phyloP scores from a whole-genome alignment of 1,140 invertebrate genomes.

The Euura saliciscinereae region DNA sequence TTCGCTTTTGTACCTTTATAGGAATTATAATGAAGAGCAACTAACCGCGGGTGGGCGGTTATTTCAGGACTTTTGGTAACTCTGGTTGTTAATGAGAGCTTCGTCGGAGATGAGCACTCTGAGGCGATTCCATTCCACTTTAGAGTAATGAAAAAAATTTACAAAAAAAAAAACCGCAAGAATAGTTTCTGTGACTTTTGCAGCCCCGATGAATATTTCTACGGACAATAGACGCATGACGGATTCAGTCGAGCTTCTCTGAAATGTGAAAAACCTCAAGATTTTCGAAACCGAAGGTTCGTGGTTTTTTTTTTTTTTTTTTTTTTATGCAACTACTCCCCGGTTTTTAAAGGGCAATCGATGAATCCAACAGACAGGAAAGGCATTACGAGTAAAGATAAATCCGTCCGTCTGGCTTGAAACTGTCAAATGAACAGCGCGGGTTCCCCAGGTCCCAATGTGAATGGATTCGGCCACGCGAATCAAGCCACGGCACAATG shows the following conservation, averaged over 20 bases:
- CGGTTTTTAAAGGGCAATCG: not conserved
- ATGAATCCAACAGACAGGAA: not conserved
- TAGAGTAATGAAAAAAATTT: not conserved
- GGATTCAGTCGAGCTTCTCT: too few relatives aligned
- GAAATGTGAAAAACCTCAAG: too few relatives aligned
- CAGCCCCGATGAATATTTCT: too few relatives aligned
- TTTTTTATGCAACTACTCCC: not conserved
- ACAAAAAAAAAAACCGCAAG: not conserved
- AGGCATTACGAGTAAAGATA: not conserved
- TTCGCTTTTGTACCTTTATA: not conserved
- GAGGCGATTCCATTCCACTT: not conserved
- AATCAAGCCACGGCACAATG: constrained; percentile 1
- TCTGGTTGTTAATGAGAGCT: not conserved
- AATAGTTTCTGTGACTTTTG: too few relatives aligned
- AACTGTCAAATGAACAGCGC: constrained; percentile 3
- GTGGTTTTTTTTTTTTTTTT: not conserved
- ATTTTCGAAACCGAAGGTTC: not conserved
- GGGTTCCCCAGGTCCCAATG: not conserved
- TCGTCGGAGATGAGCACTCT: not conserved
- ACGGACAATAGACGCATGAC: too few relatives aligned
- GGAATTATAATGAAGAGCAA: not conserved
- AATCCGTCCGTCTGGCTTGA: not conserved
- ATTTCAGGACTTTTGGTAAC: not conserved
- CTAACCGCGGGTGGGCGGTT: not conserved
- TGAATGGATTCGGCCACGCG: constrained; percentile 4